Evolutionary conservation across 2,888 invertebrate genomes (phyloP).

Genomic region (Nebria salina): DNA sequence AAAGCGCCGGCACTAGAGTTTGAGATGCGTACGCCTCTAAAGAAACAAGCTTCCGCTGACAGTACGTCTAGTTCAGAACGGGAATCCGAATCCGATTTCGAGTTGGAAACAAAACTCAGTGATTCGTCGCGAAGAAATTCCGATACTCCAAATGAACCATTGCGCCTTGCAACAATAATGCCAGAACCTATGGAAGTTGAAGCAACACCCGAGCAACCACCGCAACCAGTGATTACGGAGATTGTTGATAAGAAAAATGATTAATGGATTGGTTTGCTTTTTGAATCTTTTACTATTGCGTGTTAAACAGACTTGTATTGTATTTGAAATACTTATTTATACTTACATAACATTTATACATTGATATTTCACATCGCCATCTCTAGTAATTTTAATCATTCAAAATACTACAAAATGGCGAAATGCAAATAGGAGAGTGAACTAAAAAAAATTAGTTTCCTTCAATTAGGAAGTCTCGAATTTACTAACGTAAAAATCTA

Average conservation of each 20-base stretch:
- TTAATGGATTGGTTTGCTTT: neutral
- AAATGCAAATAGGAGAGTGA: no score
- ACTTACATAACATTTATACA: no score
- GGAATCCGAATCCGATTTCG: slow-evolving; percentile 53
- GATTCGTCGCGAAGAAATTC: slow-evolving; percentile 33
- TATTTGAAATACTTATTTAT: no score
- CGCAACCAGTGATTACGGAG: neutral
- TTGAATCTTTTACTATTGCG: neutral
- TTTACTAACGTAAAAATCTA: no score
- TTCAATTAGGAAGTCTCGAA: no score
- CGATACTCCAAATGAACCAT: slow-evolving; percentile 45
- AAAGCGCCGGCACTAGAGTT: slow-evolving; percentile 72
- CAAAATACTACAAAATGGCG: no score
- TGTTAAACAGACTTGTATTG: neutral
- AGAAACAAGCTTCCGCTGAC: slow-evolving; percentile 9
- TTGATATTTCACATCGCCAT: no score
- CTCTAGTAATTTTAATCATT: no score
- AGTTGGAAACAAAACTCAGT: slow-evolving; percentile 34
- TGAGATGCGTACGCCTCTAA: slow-evolving; percentile 47
- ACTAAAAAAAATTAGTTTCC: no score
- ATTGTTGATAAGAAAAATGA: slow-evolving; percentile 24
- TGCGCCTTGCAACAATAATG: neutral
- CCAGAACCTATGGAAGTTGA: slow-evolving; percentile 20
- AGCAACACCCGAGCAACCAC: slow-evolving; percentile 6
- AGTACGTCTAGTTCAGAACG: slow-evolving; percentile 58